A percentile compares a stretch with the other conserved stretches of the same genome.
phyloP scores from a whole-genome alignment of 1,140 invertebrate species.

The Ditylenchus dipsaci region DNA sequence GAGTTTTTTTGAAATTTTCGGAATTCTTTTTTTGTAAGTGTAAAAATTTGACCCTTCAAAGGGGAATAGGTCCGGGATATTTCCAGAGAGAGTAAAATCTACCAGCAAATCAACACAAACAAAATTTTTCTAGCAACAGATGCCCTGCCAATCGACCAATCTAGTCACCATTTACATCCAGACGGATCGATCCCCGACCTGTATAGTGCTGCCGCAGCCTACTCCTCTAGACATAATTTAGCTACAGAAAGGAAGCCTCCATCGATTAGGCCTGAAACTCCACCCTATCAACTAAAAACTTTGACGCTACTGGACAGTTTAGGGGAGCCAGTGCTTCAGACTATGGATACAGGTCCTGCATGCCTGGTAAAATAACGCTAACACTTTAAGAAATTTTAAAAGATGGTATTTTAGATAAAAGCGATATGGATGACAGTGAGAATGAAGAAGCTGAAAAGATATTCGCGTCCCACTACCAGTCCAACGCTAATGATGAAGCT shows the following conservation, averaged over 20 bases:
- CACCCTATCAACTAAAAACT: neutral
- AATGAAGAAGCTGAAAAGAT: neutral
- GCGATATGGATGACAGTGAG: neutral
- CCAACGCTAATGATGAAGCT: neutral
- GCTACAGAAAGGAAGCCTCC: neutral
- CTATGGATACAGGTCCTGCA: neutral
- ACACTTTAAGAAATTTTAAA: neutral
- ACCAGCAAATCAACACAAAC: no score
- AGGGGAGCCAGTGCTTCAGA: neutral
- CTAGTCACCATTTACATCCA: neutral
- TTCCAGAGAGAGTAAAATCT: no score
- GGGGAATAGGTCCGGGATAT: no score
- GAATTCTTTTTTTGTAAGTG: no score
- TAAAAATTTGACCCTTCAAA: no score
- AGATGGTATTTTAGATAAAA: neutral
- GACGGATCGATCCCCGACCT: neutral
- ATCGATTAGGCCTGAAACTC: neutral
- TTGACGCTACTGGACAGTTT: neutral
- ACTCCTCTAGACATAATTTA: neutral
- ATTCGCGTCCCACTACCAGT: neutral
- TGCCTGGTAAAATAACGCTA: neutral
- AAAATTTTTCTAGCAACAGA: neutral
- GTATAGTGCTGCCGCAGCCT: neutral
- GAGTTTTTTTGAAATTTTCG: no score
- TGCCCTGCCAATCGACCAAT: neutral